Evolutionary conservation across 2,888 invertebrate species (phyloP).

Genomic region (Troides helena): DNA sequence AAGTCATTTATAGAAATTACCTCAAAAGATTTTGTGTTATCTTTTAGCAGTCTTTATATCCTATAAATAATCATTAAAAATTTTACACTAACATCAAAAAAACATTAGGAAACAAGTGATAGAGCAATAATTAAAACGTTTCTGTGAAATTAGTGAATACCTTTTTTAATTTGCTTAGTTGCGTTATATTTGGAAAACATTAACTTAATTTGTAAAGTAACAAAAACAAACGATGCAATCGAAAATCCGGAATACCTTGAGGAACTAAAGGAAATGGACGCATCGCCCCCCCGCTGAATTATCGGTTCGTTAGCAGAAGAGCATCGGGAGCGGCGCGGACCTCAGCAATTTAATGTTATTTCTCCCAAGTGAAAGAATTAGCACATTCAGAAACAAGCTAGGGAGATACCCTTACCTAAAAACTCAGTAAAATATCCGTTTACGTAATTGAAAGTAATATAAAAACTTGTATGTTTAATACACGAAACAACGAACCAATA

Average conservation of each 20-base stretch:
- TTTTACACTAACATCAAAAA: no score
- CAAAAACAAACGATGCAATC: conserved; percentile 9
- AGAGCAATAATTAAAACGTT: background rate
- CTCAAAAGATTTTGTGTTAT: no score
- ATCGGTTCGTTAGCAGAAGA: conserved; percentile 69
- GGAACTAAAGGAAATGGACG: conserved; percentile 13
- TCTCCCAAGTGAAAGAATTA: conserved; percentile 72
- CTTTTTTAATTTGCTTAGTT: background rate
- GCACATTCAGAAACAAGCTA: conserved; percentile 57
- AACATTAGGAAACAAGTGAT: background rate
- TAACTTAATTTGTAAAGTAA: conserved; percentile 1
- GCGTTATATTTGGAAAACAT: background rate
- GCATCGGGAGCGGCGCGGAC: conserved; percentile 50
- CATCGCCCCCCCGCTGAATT: conserved; percentile 56
- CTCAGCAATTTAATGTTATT: conserved; percentile 67
- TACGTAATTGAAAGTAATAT: background rate
- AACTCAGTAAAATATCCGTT: background rate
- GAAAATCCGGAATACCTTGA: conserved; percentile 9
- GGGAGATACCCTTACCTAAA: conserved; percentile 33
- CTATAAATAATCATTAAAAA: no score
- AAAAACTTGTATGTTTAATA: background rate
- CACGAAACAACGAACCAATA: background rate
- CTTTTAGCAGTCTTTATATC: no score
- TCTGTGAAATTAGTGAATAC: no score
- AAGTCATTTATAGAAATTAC: no score